Percentiles rank a stretch among this genome's conserved stretches.
These are phyloP conservation scores for Branchipolynoe longqiensis DNA, from an alignment of 2,888 invertebrate genomes.

Conservation along the genomic window DNA sequence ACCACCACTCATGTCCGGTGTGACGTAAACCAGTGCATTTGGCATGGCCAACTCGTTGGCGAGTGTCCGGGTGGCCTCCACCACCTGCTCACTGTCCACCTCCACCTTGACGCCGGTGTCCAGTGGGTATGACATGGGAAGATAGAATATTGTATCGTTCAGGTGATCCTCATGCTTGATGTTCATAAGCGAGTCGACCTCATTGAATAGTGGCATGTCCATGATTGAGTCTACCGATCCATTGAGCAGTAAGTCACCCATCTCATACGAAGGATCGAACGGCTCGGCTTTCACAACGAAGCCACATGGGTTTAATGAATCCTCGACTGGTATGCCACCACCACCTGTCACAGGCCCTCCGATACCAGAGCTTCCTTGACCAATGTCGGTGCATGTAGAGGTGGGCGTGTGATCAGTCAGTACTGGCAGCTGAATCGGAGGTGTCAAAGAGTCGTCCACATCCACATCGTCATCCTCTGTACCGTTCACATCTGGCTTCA, in stretches of 20 bases:
- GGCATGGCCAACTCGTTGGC: constrained; percentile 55
- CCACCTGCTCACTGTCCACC: constrained; percentile 41
- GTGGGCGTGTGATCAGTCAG: background rate
- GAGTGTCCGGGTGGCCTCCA: background rate
- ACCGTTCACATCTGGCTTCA: background rate
- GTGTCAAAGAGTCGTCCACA: background rate
- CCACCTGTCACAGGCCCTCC: background rate
- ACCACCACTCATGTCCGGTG: background rate
- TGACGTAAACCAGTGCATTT: background rate
- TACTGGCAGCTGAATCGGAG: background rate
- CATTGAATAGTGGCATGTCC: constrained; percentile 59
- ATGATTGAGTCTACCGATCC: constrained; percentile 58
- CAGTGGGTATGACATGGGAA: constrained; percentile 58
- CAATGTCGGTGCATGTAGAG: background rate
- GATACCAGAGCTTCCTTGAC: background rate
- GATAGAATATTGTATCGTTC: constrained; percentile 56
- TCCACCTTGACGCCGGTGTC: constrained; percentile 34
- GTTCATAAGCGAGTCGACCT: constrained; percentile 58
- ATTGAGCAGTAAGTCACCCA: constrained; percentile 51
- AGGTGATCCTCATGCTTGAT: constrained; percentile 59
- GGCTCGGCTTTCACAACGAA: constrained; percentile 48
- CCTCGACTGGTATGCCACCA: constrained; percentile 17
- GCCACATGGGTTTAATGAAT: too few relatives aligned
- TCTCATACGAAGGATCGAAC: constrained; percentile 53
- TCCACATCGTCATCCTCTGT: background rate